phyloP scores from a whole-genome alignment of 2,888 invertebrate species.

The Synergus japonicus region DNA sequence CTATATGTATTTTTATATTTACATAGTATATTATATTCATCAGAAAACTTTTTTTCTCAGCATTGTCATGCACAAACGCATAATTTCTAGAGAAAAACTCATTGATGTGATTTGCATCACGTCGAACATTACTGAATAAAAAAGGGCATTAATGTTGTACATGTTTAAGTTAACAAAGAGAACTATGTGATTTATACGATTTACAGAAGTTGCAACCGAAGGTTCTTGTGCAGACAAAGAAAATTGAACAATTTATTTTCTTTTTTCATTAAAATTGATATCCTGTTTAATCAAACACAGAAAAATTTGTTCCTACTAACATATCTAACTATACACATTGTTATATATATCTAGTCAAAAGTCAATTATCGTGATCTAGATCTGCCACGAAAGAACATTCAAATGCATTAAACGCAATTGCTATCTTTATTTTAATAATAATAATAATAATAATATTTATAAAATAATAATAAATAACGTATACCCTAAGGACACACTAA shows the following conservation, averaged over 20 bases:
- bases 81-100: slow-evolving; percentile 18
- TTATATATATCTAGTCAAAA: not conserved
- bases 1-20: slow-evolving; percentile 9
- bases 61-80: slow-evolving; percentile 23
- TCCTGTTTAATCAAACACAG: not conserved
- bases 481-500: slow-evolving; percentile 32
- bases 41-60: slow-evolving; percentile 30
- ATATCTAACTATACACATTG: not conserved
- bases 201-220: slow-evolving; percentile 5
- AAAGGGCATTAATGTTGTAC: slow-evolving; percentile 32
- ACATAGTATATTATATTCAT: slow-evolving; percentile 15
- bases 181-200: not conserved
- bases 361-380: not conserved
- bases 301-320: not conserved
- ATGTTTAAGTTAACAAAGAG: slow-evolving; percentile 5
- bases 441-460: slow-evolving; percentile 24
- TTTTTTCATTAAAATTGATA: not conserved
- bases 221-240: not conserved
- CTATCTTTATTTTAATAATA: slow-evolving; percentile 18
- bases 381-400: slow-evolving; percentile 3
- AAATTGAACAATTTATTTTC: not conserved
- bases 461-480: slow-evolving; percentile 41
- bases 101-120: slow-evolving; percentile 29
- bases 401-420: not conserved
- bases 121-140: slow-evolving; percentile 19